Conservation (phyloP, 1,140 invertebrate species). For the Olivierus martensii region DNA sequence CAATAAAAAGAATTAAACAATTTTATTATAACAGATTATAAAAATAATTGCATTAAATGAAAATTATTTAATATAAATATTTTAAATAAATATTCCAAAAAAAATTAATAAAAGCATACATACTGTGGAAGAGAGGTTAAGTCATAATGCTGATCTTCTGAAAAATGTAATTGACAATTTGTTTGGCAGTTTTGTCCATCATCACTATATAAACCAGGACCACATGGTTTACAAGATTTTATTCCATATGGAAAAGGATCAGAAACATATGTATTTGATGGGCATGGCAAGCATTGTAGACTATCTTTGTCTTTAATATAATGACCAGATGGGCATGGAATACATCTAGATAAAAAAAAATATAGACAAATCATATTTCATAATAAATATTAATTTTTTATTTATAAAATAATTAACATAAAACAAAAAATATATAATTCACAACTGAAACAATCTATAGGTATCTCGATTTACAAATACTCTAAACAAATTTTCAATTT, state of each 20-base stretch:
- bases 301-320: constrained; percentile 28
- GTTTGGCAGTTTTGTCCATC: constrained; percentile 31
- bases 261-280: constrained; percentile 35
- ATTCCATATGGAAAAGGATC: constrained; percentile 32
- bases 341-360: constrained; percentile 37
- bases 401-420: no score
- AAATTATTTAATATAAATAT: no score
- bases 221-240: constrained; percentile 39
- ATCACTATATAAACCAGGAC: constrained; percentile 30
- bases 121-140: constrained; percentile 22
- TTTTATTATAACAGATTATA: no score
- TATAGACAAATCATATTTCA: no score
- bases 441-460: no score
- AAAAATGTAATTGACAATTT: constrained; percentile 26
- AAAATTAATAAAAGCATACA: not conserved
- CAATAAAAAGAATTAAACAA: no score
- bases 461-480: no score
- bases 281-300: constrained; percentile 33
- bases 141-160: constrained; percentile 32
- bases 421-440: no score
- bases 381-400: no score
- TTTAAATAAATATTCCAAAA: no score
- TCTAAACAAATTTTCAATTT: no score
- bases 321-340: constrained; percentile 39
- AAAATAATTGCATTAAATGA: no score